phyloP scores from a whole-genome alignment of 2,888 invertebrate genomes.

The Diplolepis rosae region DNA sequence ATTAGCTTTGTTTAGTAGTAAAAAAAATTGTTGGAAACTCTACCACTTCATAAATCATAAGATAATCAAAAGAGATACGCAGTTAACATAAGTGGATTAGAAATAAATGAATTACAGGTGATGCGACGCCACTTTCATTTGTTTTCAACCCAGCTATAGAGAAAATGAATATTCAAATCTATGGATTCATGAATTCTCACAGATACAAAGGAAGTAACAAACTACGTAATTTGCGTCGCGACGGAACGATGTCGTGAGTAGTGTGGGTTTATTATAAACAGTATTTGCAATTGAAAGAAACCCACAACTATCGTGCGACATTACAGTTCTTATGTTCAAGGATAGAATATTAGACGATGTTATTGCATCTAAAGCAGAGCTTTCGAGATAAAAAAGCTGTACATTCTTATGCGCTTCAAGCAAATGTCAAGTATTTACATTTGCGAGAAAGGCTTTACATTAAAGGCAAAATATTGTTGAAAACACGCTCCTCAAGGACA shows the following conservation, averaged over 20 bases:
- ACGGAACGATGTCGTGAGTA: neutral
- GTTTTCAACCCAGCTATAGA: neutral
- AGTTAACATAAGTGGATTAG: neutral
- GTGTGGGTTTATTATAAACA: slow-evolving; percentile 2
- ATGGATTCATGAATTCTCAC: neutral
- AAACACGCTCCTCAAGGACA: neutral
- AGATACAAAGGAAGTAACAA: slow-evolving; percentile 1
- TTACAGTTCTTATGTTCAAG: neutral
- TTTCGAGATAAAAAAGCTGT: neutral
- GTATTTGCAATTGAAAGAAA: neutral
- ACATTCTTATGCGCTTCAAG: no score
- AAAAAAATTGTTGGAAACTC: neutral
- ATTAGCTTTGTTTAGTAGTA: no score
- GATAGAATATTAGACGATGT: neutral
- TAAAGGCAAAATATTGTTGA: neutral
- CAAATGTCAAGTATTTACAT: neutral
- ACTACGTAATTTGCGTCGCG: neutral
- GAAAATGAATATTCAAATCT: slow-evolving; percentile 11
- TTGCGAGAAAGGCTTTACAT: no score
- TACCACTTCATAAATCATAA: neutral
- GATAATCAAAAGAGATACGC: neutral
- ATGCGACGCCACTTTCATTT: neutral
- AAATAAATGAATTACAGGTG: neutral
- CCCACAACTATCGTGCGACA: neutral
- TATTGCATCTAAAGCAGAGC: neutral